Evolutionary conservation across 1,140 invertebrate species (phyloP).

Genomic region (Dendrolimus punctatus): DNA sequence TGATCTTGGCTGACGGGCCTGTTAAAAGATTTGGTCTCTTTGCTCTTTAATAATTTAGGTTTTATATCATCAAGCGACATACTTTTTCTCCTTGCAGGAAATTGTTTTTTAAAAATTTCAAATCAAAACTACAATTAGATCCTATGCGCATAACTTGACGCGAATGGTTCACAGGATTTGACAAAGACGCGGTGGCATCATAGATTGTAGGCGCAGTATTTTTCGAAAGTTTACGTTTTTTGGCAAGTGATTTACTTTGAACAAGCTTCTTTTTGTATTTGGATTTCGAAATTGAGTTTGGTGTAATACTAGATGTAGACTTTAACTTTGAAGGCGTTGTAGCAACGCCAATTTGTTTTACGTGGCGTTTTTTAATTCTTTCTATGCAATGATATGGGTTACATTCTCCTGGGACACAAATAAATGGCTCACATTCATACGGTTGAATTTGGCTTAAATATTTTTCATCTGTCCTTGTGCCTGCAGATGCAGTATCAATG

Average conservation of each 20-base stretch:
- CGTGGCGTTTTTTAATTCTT: slow-evolving; percentile 16
- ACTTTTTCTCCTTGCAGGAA: background rate
- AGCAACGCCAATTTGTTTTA: slow-evolving; percentile 2
- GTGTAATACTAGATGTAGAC: slow-evolving; percentile 2
- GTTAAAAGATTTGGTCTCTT: background rate
- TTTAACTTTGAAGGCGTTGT: background rate
- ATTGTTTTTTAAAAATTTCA: slow-evolving; percentile 21
- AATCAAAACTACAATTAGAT: slow-evolving; percentile 29
- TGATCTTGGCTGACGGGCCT: background rate
- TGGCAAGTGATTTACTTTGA: background rate
- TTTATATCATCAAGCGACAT: background rate
- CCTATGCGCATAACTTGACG: slow-evolving; percentile 20
- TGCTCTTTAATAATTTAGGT: background rate
- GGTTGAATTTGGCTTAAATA: slow-evolving; percentile 8
- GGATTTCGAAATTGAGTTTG: background rate
- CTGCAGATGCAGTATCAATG: too few relatives aligned
- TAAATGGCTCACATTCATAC: slow-evolving; percentile 28
- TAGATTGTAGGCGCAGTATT: too few relatives aligned
- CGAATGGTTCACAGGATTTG: background rate
- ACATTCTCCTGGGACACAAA: slow-evolving; percentile 23
- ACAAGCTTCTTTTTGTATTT: background rate
- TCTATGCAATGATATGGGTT: slow-evolving; percentile 20
- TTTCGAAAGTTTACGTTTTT: too few relatives aligned
- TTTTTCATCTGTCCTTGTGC: background rate
- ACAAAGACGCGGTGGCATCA: too few relatives aligned